Percentiles rank a stretch among this genome's conserved stretches.
phyloP scores from a whole-genome alignment of 1,140 invertebrate species.

The Hesperophylax magnus region DNA sequence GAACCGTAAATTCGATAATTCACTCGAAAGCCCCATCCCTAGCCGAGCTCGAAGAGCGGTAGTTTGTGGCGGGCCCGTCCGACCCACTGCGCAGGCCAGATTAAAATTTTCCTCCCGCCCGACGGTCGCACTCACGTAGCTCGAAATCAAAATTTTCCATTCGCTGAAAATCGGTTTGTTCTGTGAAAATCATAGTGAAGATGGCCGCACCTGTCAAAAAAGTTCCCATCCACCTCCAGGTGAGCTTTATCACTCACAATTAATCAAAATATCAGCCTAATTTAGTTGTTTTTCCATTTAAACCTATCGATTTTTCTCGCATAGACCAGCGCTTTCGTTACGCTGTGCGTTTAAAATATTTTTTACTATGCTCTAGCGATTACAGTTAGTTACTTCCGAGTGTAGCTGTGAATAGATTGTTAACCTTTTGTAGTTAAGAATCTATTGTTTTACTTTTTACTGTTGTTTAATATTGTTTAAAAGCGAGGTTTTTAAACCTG shows the following conservation, averaged over 20 bases:
- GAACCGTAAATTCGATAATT: too few species aligned
- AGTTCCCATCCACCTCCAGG: conserved; percentile 94
- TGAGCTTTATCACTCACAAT: conserved; percentile 63
- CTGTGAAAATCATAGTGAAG: conserved; percentile 9
- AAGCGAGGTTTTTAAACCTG: not conserved
- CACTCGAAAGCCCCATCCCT: too few species aligned
- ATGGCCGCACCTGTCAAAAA: conserved; percentile 83
- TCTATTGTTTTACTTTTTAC: conserved; percentile 10
- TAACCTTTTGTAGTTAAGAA: conserved; percentile 7
- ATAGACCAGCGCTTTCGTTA: not conserved
- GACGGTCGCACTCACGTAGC: conserved; percentile 20
- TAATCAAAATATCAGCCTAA: not conserved
- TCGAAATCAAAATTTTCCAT: conserved; percentile 34
- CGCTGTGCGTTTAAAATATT: not conserved
- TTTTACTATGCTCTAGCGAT: conserved; percentile 32
- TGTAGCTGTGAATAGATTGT: conserved; percentile 24
- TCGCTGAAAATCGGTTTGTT: conserved; percentile 24
- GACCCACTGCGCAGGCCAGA: conserved; percentile 37
- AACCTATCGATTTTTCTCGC: conserved; percentile 30
- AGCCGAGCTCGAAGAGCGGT: too few species aligned
- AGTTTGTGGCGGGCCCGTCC: not conserved
- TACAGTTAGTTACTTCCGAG: conserved; percentile 15
- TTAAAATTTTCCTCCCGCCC: conserved; percentile 1
- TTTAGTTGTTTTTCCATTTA: conserved; percentile 24
- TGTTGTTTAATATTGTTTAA: not conserved